Conservation (phyloP, 2,113 vertebrate species). For the Calypte anna region DNA sequence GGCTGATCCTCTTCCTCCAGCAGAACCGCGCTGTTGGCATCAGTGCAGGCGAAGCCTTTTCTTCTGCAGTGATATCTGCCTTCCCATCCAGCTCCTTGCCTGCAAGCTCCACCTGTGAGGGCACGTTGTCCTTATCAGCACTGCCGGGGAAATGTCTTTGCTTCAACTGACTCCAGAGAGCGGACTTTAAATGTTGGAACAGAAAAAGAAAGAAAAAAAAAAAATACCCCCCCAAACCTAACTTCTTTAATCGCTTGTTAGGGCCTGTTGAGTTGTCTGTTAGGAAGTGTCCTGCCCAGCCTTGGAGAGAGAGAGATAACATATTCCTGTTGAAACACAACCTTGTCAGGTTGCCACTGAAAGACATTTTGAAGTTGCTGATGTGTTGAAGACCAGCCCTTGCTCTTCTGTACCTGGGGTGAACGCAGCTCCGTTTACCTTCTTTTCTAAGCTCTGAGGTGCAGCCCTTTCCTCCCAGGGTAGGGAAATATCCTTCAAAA, state of each 20-base stretch:
- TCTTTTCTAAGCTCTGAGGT: not conserved
- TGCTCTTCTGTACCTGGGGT: not conserved
- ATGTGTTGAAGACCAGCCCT: not conserved
- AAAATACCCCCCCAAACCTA: not conserved
- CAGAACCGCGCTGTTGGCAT: slow-evolving; percentile 6
- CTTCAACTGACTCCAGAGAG: not conserved
- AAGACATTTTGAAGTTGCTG: slow-evolving; percentile 40
- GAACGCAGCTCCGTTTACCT: not conserved
- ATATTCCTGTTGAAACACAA: slow-evolving; percentile 61
- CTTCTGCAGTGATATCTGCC: not conserved
- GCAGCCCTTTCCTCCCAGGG: not conserved
- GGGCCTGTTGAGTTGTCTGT: slow-evolving; percentile 52
- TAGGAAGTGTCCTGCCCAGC: slow-evolving; percentile 63
- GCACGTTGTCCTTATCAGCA: slow-evolving; percentile 10
- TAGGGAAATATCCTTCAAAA: not conserved
- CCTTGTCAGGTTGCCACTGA: slow-evolving; percentile 55
- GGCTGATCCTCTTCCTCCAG: not conserved
- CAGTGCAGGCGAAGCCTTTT: not conserved
- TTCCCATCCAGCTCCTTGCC: not conserved
- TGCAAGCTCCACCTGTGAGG: slow-evolving; percentile 23
- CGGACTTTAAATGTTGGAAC: not conserved
- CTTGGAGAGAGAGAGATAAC: slow-evolving; percentile 47
- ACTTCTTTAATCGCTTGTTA: slow-evolving; percentile 62
- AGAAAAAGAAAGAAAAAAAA: not conserved
- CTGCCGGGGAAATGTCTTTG: slow-evolving; percentile 14